Evolutionary conservation across 2,888 invertebrate species (phyloP).

Genomic region (Pachydiplax longipennis): DNA sequence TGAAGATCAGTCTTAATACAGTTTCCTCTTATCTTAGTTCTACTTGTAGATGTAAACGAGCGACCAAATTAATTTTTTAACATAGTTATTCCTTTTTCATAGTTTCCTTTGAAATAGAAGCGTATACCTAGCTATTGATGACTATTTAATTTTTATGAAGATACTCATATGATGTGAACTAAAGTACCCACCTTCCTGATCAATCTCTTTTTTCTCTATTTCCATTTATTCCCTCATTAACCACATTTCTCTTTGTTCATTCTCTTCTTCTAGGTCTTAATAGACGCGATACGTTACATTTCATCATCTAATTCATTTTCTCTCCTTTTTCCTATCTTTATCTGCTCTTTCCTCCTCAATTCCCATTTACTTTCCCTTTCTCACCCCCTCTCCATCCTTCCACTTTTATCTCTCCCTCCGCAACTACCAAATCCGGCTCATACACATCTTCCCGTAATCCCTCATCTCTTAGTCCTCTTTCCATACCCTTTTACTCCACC

Average conservation of each 20-base stretch:
- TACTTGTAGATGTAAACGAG: too few species aligned
- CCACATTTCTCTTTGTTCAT: neutral
- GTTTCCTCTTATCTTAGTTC: too few species aligned
- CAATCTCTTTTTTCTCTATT: neutral
- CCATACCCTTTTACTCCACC: neutral
- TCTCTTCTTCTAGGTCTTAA: neutral
- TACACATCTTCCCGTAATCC: neutral
- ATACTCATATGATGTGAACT: too few species aligned
- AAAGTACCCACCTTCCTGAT: too few species aligned
- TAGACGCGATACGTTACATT: neutral
- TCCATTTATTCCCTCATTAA: neutral
- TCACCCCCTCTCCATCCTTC: too few species aligned
- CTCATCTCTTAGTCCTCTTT: neutral
- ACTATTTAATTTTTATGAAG: too few species aligned
- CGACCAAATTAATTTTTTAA: too few species aligned
- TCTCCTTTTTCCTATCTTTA: neutral
- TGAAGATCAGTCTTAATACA: too few species aligned
- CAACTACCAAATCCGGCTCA: neutral
- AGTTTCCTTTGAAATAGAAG: too few species aligned
- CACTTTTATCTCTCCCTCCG: neutral
- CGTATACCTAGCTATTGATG: too few species aligned
- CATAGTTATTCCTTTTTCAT: too few species aligned
- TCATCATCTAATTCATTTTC: neutral
- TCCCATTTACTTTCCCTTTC: neutral
- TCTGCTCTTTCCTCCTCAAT: neutral